Conservation (phyloP, 2,113 vertebrate genomes). For the Hystrix brachyura region DNA sequence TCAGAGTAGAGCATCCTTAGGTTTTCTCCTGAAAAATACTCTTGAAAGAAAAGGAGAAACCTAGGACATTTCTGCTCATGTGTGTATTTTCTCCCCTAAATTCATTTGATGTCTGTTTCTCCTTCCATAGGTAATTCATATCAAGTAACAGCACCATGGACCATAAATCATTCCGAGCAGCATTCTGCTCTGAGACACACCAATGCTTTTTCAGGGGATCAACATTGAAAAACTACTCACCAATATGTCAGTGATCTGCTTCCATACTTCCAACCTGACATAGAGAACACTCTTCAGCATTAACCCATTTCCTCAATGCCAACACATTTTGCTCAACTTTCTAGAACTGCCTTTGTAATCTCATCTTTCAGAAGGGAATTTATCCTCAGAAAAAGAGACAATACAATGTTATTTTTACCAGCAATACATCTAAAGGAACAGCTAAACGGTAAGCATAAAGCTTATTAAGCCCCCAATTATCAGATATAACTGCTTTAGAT, state of each 20-base stretch:
- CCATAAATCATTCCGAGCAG: conserved; percentile 37
- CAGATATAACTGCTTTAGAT: neutral
- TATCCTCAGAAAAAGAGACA: neutral
- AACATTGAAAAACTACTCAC: neutral
- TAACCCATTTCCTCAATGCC: neutral
- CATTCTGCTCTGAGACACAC: neutral
- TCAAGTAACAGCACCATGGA: neutral
- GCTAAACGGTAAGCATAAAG: neutral
- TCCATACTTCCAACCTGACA: neutral
- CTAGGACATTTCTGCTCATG: neutral
- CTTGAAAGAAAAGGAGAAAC: neutral
- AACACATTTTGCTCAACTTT: neutral
- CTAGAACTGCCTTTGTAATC: neutral
- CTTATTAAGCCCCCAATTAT: neutral
- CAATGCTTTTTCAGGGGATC: neutral
- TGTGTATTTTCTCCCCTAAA: neutral
- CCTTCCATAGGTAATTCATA: conserved; percentile 23
- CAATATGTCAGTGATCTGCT: neutral
- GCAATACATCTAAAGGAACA: neutral
- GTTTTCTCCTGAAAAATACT: neutral
- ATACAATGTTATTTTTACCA: neutral
- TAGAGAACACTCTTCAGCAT: neutral
- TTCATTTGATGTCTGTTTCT: neutral
- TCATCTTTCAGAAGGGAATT: neutral
- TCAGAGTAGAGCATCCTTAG: neutral